These are phyloP conservation scores for Aphrophora alni DNA, from an alignment of 2,888 invertebrate species.

Conservation along the genomic window DNA sequence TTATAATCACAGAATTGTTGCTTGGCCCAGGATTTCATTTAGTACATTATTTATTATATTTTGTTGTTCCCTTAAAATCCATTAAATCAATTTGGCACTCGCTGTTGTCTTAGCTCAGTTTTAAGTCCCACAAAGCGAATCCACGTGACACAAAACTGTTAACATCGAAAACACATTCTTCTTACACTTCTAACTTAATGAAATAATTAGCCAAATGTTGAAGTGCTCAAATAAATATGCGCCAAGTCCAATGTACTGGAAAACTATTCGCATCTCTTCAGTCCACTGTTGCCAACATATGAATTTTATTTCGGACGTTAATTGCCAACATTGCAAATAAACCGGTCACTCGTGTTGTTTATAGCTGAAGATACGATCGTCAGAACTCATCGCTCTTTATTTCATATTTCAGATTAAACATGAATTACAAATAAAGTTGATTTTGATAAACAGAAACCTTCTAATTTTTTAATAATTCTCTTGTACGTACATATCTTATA, in stretches of 20 bases:
- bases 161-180: background rate
- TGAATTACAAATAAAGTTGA: no score
- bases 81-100: background rate
- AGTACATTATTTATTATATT: background rate
- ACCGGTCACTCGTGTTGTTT: conserved; percentile 8
- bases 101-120: no score
- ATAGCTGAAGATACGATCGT: background rate
- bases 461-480: no score
- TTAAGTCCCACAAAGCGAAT: background rate
- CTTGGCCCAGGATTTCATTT: no score
- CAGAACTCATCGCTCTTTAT: background rate
- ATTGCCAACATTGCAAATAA: conserved; percentile 36
- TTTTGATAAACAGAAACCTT: no score
- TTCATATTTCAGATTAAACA: no score
- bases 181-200: background rate
- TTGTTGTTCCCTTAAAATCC: background rate
- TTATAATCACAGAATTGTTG: no score
- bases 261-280: conserved; percentile 9
- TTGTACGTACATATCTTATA: no score
- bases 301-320: conserved; percentile 30
- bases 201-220: background rate
- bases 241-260: background rate
- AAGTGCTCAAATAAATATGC: conserved; percentile 6
- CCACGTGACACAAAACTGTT: background rate
- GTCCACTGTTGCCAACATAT: conserved; percentile 31